These are phyloP conservation scores for Malthinus flaveolus DNA, from an alignment of 2,888 invertebrate species.

Conservation along the genomic window DNA sequence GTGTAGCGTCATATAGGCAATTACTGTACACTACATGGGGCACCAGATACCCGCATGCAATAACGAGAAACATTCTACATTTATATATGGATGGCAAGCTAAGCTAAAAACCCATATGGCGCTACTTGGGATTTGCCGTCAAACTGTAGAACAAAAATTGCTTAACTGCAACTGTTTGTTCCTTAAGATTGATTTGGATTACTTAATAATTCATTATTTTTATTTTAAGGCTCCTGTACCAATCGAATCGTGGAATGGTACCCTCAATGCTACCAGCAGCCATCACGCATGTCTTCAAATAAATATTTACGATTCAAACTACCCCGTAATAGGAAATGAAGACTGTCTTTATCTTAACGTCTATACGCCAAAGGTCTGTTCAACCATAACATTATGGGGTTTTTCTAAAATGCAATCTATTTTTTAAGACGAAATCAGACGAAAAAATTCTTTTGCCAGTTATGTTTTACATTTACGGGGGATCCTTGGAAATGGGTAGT, in stretches of 20 bases:
- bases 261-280: conserved; percentile 65
- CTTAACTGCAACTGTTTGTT: too few species aligned
- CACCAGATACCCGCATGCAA: too few species aligned
- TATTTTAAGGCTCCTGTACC: conserved; percentile 65
- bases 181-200: too few species aligned
- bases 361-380: conserved; percentile 58
- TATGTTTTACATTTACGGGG: conserved; percentile 76
- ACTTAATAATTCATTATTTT: not conserved
- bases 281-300: conserved; percentile 76
- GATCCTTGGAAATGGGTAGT: conserved; percentile 76
- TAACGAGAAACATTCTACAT: too few species aligned
- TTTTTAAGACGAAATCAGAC: not conserved
- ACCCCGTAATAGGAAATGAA: conserved; percentile 67
- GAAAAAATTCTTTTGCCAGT: conserved; percentile 60
- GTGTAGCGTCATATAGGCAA: too few species aligned
- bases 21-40: too few species aligned
- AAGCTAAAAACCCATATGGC: too few species aligned
- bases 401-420: not conserved
- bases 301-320: conserved; percentile 48
- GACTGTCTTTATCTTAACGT: conserved; percentile 84
- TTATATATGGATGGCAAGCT: too few species aligned
- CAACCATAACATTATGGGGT: not conserved
- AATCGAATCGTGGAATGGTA: conserved; percentile 64
- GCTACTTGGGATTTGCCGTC: too few species aligned
- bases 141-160: too few species aligned